Evolutionary conservation across 37 sponge, comb jelly and placozoan genomes (phyloP).

Genomic region (Diacarnus erythraeanus): DNA sequence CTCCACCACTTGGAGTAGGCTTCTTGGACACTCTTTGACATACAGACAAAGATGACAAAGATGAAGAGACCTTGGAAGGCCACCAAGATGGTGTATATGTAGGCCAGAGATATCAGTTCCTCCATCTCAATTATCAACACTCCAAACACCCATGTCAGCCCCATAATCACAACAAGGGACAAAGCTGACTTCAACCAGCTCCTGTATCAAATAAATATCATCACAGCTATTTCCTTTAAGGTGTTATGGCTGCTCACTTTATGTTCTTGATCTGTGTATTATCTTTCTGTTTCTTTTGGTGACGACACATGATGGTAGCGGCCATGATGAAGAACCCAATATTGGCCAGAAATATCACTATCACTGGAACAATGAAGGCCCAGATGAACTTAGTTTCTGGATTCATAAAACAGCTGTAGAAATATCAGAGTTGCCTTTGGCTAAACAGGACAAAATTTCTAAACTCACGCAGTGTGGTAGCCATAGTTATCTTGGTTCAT

Average conservation of each 20-base stretch:
- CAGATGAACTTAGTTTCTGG: conserved; percentile 39
- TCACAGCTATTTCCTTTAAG: neutral
- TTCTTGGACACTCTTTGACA: conserved; percentile 43
- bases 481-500: neutral
- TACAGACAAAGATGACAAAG: conserved; percentile 36
- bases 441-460: neutral
- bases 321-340: conserved; percentile 62
- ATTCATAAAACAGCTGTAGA: conserved; percentile 56
- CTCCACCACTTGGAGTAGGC: conserved; percentile 55
- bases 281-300: conserved; percentile 13
- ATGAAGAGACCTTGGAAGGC: conserved; percentile 47
- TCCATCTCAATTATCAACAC: conserved; percentile 18
- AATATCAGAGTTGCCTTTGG: neutral
- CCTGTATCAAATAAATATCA: conserved; percentile 10
- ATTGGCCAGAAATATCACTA: conserved; percentile 53
- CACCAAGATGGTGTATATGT: conserved; percentile 49
- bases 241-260: neutral
- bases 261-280: neutral
- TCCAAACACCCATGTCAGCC: conserved; percentile 61
- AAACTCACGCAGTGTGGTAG: neutral
- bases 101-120: conserved; percentile 24
- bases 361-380: conserved; percentile 63
- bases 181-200: conserved; percentile 50
- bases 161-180: conserved; percentile 56
- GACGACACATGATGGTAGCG: conserved; percentile 39